Evolutionary conservation across 92 coral and sea anemone species (phyloP).

Genomic region (Parazoanthus atlanticus): DNA sequence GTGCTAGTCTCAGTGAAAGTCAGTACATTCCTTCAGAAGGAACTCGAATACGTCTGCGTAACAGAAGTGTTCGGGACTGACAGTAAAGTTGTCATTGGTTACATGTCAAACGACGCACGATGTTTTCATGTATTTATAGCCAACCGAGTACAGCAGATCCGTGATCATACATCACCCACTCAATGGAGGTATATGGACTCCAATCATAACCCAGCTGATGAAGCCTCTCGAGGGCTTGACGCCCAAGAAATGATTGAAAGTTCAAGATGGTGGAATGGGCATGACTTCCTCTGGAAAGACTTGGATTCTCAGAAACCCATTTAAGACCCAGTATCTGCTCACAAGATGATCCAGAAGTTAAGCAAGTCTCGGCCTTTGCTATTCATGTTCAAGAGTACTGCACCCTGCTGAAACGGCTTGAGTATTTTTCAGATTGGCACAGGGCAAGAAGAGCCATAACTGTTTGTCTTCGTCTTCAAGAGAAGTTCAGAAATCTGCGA

Average conservation of each 20-base stretch:
- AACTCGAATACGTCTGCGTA: too few species aligned
- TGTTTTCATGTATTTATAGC: too few species aligned
- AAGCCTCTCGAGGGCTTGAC: not conserved
- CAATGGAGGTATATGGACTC: not conserved
- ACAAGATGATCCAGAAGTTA: constrained; percentile 32
- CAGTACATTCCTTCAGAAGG: too few species aligned
- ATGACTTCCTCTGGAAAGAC: constrained; percentile 27
- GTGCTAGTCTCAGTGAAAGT: too few species aligned
- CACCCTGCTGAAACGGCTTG: not conserved
- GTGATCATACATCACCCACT: too few species aligned
- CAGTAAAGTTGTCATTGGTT: too few species aligned
- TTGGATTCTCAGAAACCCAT: not conserved
- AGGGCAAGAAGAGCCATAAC: constrained; percentile 21
- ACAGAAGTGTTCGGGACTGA: too few species aligned
- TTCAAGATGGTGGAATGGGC: constrained; percentile 29
- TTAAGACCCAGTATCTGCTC: not conserved
- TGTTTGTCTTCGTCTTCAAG: constrained; percentile 20
- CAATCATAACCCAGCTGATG: constrained; percentile 14
- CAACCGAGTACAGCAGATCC: too few species aligned
- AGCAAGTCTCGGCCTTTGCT: not conserved
- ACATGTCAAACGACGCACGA: too few species aligned
- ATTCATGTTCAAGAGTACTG: constrained; percentile 1
- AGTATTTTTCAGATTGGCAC: constrained; percentile 20
- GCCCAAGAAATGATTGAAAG: constrained; percentile 11
- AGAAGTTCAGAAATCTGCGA: too few species aligned